Evolutionary conservation across 2,888 invertebrate genomes (phyloP), one percentile per base, ranked within the genome.

Genomic region (Hydropsyche betteni): DNA sequence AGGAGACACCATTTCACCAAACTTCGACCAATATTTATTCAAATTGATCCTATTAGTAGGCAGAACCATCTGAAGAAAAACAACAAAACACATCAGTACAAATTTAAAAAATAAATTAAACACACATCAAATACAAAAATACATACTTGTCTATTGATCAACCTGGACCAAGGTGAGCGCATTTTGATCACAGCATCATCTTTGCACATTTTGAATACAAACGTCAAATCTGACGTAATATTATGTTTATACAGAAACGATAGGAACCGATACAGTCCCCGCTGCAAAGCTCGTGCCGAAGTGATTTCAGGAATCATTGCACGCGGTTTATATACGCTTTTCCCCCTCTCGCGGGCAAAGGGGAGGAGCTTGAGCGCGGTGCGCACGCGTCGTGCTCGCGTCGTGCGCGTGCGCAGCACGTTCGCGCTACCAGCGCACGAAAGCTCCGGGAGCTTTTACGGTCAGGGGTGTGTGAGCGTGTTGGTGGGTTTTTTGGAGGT

Each of bases 1-100:
- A 50, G 86, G 81, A 80, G 87, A 86, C 80, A 88, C 86, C 82
- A 89, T 86, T 78, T 87, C 87, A 81, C 90, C 90, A 79, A 91
- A 88, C 82, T 88, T 88, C 79, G 88, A 87, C 91, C 91, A 91
- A 83, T 90, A 90, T 83, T 88, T 87, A 84, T 91, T 91, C 79
- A 91, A 85, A 83, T 91, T 91, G 82, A 91, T 88, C 80, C 88
- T 87, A 80, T 85, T 84, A 68, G 89, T 85, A 81, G 90, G 86
- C 81, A 86, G 83, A 81, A 86, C 86, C 44, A 44, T 44, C 90
- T 90, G 86, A 82, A 88, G 84, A 78, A 82, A 84, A 80, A 80
- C 82, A 81, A 80, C 80, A 80, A 76, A 58, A 79, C 12, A 50
- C 69, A 38, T 50, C 10, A 16, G 4, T 50, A 24, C 64, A 34